Evolutionary conservation across 1,140 invertebrate species (phyloP), one percentile per base, ranked within the genome.

Genomic region (Neotoxoptera formosana): DNA sequence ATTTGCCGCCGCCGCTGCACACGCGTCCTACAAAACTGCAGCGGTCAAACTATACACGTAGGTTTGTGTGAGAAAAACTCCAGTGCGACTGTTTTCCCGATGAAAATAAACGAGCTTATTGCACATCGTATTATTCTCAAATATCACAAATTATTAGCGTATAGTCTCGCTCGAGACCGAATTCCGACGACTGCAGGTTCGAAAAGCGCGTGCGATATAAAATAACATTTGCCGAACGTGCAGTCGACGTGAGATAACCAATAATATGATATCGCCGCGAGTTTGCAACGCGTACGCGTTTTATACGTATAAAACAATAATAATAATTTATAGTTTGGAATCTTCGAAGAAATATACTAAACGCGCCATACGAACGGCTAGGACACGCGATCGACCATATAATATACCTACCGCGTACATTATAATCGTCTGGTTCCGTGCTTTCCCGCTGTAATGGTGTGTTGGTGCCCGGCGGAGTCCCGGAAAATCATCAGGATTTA

Each of bases 401-500:
- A 84, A n/a, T n/a, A n/a, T n/a, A n/a, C n/a, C n/a, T n/a, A n/a
- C n/a, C n/a, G 23, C 21, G 23, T 84, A 11, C 4, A 9, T 25
- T 30, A 84, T 88, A 51, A 53, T 88, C 51, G 6, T 48, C 2
- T 20, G 21, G 51, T 89, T 34, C n/a, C 87, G 34, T 89, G 21
- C 9, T 41, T 89, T 7, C 41, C 23, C n/a, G 14, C 23, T 76
- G 14, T 56, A 89, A 89, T 89, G 34, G 34, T 56, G 34, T 56
- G n/a, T n/a, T n/a, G n/a, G n/a, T n/a, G n/a, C n/a, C n/a, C 34
- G 51, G 34, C 56, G 47, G 87, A 34, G 34, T 34, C 48, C 48
- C 34, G 30, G 56, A 89, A 89, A 89, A 41, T 89, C 48, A 36
- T 89, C 48, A 21, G n/a, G n/a, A 89, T 89, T 89, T 53, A 89